Evolutionary conservation across 2,888 invertebrate species (phyloP).

Genomic region (Epirrita christyi): DNA sequence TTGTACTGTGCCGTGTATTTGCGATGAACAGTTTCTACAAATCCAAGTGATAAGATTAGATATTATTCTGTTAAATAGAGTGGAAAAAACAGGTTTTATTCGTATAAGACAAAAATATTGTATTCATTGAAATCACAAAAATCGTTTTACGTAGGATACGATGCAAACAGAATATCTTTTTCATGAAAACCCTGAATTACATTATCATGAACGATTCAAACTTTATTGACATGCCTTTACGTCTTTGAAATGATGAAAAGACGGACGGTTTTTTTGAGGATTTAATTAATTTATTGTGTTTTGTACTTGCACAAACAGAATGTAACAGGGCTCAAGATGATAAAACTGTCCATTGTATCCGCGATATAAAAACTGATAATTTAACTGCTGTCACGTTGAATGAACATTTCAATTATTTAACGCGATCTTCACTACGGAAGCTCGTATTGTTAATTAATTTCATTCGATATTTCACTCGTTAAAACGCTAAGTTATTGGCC

Average conservation of each 20-base stretch:
- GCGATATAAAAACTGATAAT: slow-evolving; percentile 32
- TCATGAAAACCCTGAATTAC: not conserved
- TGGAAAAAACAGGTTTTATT: not conserved
- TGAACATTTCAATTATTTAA: slow-evolving; percentile 50
- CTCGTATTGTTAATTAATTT: slow-evolving; percentile 61
- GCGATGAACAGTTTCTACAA: not conserved
- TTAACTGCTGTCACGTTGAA: slow-evolving; percentile 46
- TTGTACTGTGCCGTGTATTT: not conserved
- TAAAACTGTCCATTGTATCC: slow-evolving; percentile 24
- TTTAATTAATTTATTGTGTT: slow-evolving; percentile 18
- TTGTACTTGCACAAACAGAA: slow-evolving; percentile 7
- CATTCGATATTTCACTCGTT: slow-evolving; percentile 67
- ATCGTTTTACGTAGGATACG: not conserved
- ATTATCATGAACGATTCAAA: slow-evolving; percentile 9
- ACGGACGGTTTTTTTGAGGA: too few relatives aligned
- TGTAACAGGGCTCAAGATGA: slow-evolving; percentile 19
- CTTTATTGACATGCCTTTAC: slow-evolving; percentile 33
- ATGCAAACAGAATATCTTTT: not conserved
- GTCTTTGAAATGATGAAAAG: slow-evolving; percentile 15
- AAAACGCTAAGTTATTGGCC: slow-evolving; percentile 65
- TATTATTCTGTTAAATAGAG: not conserved
- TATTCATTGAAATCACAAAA: too few relatives aligned
- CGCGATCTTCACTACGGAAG: slow-evolving; percentile 54
- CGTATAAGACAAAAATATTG: not conserved
- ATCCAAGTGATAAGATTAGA: not conserved